Evolutionary conservation across 2,888 invertebrate genomes (phyloP), one percentile per base, ranked within the genome.

Genomic region (Agapetus fuscipes): DNA sequence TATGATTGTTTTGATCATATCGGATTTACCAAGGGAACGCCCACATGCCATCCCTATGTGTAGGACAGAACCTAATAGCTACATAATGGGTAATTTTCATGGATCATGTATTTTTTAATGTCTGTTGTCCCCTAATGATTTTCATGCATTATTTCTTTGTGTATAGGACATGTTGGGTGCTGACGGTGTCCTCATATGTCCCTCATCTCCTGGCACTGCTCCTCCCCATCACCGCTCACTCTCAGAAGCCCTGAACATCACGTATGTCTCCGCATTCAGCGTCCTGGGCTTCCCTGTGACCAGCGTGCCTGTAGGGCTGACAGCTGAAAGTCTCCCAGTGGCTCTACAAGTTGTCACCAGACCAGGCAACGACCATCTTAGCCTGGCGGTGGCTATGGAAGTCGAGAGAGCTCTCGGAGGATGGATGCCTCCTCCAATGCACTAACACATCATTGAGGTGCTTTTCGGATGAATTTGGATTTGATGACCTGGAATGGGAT

Each of bases 201-300:
- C 78, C 15, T 64, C 75, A 24, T 72, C 72, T 51, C 76, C 78
- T 17, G 66, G 66, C 41, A 62, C 72, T 13, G 78, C 78, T 6
- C 74, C 72, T 26, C 74, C 71, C 53, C 78, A 78, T 52, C 66
- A 71, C 51, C 71, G 76, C 52, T 71, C 76, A 34, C 60, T 76
- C 41, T 61, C 72, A 45, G 68, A 71, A 51, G 56, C 77, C 2
- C 62, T 74, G 39, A 78, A 82, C 59, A 71, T 73, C 48, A 66
- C 72, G 38, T 83, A 82, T 56, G 72, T 79, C 55, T 74, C 72
- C 27, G 70, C 83, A 39, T 83, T 83, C 54, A 85, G 84, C 56
- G 66, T 76, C 2, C 58, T 84, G 3, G 81, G 79, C n/a, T 60
- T 84, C 46, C 84, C 85, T 1, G 80, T 76, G 1, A 83, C 83